Evolutionary conservation across 2,113 vertebrate species (phyloP).

Genomic region (Psophia crepitans): DNA sequence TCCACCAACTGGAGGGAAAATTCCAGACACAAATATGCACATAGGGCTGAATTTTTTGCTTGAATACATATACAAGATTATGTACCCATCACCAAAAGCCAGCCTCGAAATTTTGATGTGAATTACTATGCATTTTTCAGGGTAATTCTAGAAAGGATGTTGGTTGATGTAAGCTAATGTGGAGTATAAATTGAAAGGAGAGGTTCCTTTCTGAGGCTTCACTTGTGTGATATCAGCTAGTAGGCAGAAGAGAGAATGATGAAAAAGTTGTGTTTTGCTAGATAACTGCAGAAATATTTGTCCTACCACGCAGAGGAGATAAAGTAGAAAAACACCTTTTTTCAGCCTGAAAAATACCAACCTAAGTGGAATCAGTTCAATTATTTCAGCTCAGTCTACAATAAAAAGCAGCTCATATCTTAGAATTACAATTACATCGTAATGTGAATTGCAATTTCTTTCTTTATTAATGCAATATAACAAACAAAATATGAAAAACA

Average conservation of each 20-base stretch:
- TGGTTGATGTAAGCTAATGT: neutral
- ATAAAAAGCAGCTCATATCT: neutral
- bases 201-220: neutral
- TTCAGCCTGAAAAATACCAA: neutral
- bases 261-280: neutral
- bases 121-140: neutral
- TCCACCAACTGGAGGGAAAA: neutral
- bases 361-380: neutral
- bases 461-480: neutral
- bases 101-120: neutral
- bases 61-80: neutral
- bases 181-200: neutral
- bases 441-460: neutral
- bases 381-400: neutral
- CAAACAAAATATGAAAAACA: neutral
- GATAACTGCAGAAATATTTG: neutral
- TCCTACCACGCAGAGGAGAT: neutral
- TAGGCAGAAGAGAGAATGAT: neutral
- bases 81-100: neutral
- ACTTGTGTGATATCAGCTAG: neutral
- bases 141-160: neutral
- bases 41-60: neutral
- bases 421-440: neutral
- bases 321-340: neutral
- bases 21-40: neutral